Conservation (phyloP, 2,888 invertebrate species). For the Augochlorella aurata region DNA sequence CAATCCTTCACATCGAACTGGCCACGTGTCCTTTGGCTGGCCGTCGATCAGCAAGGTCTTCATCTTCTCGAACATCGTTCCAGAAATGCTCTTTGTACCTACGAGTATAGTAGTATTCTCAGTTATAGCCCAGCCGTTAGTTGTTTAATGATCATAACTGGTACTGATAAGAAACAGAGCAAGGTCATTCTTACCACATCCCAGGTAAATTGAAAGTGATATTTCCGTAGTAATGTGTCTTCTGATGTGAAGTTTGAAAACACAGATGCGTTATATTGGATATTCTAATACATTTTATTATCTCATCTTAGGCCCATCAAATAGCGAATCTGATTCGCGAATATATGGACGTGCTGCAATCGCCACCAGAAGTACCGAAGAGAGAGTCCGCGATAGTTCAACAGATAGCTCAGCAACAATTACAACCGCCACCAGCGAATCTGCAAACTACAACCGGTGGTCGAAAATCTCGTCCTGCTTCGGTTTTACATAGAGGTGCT, state of each 20-base stretch:
- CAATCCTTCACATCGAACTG: conserved; percentile 98
- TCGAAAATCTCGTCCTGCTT: conserved; percentile 83
- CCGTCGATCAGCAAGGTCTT: conserved; percentile 95
- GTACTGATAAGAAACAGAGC: conserved; percentile 94
- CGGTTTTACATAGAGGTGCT: conserved; percentile 83
- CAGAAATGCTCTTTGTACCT: conserved; percentile 93
- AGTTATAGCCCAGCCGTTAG: conserved; percentile 96
- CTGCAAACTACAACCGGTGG: conserved; percentile 64
- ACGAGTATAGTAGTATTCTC: conserved; percentile 94
- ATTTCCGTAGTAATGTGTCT: not conserved
- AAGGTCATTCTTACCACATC: conserved; percentile 96
- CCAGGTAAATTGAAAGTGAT: conserved; percentile 84
- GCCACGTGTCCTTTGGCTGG: conserved; percentile 96
- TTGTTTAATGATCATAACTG: conserved; percentile 96
- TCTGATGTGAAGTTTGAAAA: too few relatives aligned
- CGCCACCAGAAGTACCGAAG: conserved; percentile 80
- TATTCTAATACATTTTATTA: not conserved
- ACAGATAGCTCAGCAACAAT: conserved; percentile 73
- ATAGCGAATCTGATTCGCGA: conserved; percentile 96
- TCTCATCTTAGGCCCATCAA: conserved; percentile 89
- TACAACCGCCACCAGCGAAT: conserved; percentile 62
- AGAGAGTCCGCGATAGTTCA: conserved; percentile 76
- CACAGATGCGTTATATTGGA: not conserved
- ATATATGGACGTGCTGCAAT: conserved; percentile 88
- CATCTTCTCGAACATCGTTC: conserved; percentile 94